Evolutionary conservation across 2,888 invertebrate genomes (phyloP).

Genomic region (Cantharis nigra): DNA sequence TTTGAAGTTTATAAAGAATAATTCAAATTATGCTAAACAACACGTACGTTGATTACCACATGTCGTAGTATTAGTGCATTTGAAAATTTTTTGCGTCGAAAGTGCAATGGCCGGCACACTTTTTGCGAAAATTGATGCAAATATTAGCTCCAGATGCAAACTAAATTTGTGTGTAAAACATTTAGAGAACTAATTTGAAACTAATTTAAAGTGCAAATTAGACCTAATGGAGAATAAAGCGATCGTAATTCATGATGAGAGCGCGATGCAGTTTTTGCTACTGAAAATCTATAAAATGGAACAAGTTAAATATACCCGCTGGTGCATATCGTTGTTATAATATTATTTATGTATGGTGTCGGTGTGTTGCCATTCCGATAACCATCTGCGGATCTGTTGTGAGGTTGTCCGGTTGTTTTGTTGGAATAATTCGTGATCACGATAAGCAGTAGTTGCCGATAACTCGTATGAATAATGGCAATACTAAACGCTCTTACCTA

Average conservation of each 20-base stretch:
- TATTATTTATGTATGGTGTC: slow-evolving; percentile 36
- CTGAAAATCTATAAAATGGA: slow-evolving; percentile 35
- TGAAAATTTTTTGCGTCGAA: background rate
- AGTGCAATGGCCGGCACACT: background rate
- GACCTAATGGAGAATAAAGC: slow-evolving; percentile 34
- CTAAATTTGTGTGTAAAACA: slow-evolving; percentile 15
- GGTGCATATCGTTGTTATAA: slow-evolving; percentile 30
- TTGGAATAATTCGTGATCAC: slow-evolving; percentile 44
- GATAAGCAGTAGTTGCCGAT: slow-evolving; percentile 42
- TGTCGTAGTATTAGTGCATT: background rate
- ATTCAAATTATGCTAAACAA: background rate
- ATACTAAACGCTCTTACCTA: background rate
- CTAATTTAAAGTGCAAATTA: slow-evolving; percentile 37
- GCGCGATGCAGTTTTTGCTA: slow-evolving; percentile 29
- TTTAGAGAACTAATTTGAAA: slow-evolving; percentile 20
- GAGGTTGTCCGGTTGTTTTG: slow-evolving; percentile 42
- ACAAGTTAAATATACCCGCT: slow-evolving; percentile 30
- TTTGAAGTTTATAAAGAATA: background rate
- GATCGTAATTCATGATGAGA: slow-evolving; percentile 31
- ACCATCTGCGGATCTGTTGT: slow-evolving; percentile 41
- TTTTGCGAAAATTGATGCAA: background rate
- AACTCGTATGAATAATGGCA: slow-evolving; percentile 41
- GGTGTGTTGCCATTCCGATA: slow-evolving; percentile 33
- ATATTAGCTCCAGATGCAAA: slow-evolving; percentile 1
- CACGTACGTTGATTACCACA: background rate